Percentiles rank a stretch among this genome's conserved stretches.
Conservation (phyloP, 2,797 vertebrate genomes). For the Leptatherina wallacei region DNA sequence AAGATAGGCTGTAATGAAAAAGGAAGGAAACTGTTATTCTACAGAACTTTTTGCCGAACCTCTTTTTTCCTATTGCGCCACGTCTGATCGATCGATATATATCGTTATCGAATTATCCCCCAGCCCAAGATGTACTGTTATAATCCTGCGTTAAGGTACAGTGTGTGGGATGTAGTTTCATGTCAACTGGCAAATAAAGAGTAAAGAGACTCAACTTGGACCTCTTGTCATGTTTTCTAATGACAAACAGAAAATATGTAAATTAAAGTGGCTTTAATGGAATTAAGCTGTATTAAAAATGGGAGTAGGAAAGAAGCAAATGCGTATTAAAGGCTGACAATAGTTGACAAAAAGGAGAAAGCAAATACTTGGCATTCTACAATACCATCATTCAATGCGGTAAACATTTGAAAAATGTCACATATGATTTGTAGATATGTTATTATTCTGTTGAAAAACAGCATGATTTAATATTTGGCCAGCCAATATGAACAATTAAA, state of each 20-base stretch:
- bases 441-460: no score
- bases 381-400: not conserved
- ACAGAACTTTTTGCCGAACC: no score
- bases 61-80: no score
- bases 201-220: not conserved
- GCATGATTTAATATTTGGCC: no score
- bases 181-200: not conserved
- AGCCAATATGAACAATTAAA: no score
- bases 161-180: not conserved
- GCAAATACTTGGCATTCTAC: not conserved
- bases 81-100: no score
- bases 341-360: not conserved
- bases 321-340: not conserved
- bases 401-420: not conserved
- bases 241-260: not conserved
- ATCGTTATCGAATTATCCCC: no score
- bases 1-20: no score
- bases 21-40: no score
- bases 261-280: not conserved
- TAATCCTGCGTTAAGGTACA: not conserved
- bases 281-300: not conserved
- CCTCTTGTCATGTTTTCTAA: not conserved
- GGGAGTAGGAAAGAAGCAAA: not conserved
- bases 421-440: not conserved
- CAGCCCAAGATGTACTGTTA: no score